Conservation (phyloP, 2,113 vertebrate species). For the Reinhardtius hippoglossoides region DNA sequence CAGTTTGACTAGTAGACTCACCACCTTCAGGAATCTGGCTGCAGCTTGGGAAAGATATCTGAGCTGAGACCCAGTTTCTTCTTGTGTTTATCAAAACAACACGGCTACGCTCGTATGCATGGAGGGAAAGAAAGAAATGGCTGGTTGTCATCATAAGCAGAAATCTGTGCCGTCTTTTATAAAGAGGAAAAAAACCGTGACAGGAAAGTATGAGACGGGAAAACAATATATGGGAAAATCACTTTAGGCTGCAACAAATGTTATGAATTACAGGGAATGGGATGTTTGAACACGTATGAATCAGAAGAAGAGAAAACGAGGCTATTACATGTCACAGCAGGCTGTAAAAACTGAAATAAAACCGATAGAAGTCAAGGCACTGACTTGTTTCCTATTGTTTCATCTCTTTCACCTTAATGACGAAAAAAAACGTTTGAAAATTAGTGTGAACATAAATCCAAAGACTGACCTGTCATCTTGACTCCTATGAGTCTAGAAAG, state of each 20-base stretch:
- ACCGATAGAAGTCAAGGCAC: background rate
- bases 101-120: background rate
- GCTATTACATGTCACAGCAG: background rate
- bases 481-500: background rate
- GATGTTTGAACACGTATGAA: background rate
- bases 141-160: slow-evolving; percentile 2
- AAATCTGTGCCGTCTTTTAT: slow-evolving; percentile 1
- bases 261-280: slow-evolving; percentile 17
- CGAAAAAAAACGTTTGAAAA: background rate
- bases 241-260: slow-evolving; percentile 26
- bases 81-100: slow-evolving; percentile 37
- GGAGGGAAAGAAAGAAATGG: slow-evolving; percentile 21
- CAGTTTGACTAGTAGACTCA: too few species aligned
- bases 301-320: background rate
- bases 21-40: background rate
- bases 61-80: slow-evolving; percentile 10
- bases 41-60: slow-evolving; percentile 23
- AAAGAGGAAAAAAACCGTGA: background rate
- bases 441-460: slow-evolving; percentile 1
- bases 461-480: background rate
- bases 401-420: background rate
- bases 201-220: background rate
- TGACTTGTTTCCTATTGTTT: background rate
- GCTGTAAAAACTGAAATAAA: background rate
- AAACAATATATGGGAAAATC: slow-evolving; percentile 17